These are phyloP conservation scores for Thaumetopoea pityocampa DNA, from an alignment of 1,140 invertebrate species.

Conservation along the genomic window DNA sequence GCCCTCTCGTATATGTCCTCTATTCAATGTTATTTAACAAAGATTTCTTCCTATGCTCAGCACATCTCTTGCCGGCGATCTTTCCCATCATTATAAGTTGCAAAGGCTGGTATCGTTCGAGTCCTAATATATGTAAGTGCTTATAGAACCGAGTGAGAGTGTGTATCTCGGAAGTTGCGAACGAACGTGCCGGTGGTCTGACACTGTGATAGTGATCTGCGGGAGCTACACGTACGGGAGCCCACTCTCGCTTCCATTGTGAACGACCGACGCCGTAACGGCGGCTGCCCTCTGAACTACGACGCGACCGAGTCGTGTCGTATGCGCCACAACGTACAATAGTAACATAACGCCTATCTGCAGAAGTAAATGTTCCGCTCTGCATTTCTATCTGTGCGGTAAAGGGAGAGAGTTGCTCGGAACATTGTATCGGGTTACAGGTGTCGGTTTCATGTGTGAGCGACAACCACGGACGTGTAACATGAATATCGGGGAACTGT, in stretches of 20 bases:
- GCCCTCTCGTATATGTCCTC: no score
- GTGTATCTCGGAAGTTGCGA: conserved; percentile 36
- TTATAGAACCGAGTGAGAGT: conserved; percentile 11
- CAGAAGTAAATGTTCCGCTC: conserved; percentile 67
- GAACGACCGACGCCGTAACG: conserved; percentile 46
- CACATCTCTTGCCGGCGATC: no score
- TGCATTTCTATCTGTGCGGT: conserved; percentile 58
- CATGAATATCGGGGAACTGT: conserved; percentile 42
- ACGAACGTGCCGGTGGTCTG: conserved; percentile 27
- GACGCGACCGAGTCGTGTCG: conserved; percentile 34
- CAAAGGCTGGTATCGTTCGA: not conserved
- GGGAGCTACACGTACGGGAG: conserved; percentile 41
- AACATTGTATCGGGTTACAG: conserved; percentile 49
- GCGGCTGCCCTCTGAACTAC: conserved; percentile 56
- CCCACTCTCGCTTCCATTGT: conserved; percentile 62
- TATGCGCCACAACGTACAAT: conserved; percentile 35
- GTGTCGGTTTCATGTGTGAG: conserved; percentile 51
- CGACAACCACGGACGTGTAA: conserved; percentile 62
- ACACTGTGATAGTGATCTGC: conserved; percentile 48
- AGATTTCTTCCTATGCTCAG: no score
- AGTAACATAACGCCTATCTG: conserved; percentile 39
- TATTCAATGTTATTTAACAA: no score
- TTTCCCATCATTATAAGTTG: not conserved
- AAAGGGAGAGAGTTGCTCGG: conserved; percentile 59
- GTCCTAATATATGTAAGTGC: not conserved